Percentiles rank a stretch among this genome's conserved stretches.
phyloP scores from a whole-genome alignment of 2,113 vertebrate species.

The Tamias sibiricus region DNA sequence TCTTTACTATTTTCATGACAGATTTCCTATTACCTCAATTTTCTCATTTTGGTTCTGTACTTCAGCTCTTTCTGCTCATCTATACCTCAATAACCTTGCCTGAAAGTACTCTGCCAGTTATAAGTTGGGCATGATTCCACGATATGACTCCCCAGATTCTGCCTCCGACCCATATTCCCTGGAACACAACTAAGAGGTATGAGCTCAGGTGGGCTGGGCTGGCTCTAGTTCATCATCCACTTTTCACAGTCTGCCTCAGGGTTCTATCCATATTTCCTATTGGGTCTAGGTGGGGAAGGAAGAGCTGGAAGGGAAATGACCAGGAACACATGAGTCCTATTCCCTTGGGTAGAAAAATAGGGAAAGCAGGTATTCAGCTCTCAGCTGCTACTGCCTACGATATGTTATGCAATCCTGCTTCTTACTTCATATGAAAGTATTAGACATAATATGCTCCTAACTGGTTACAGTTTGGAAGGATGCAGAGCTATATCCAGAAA shows the following conservation, averaged over 20 bases:
- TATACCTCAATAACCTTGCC: not conserved
- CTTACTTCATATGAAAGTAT: not conserved
- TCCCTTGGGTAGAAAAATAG: not conserved
- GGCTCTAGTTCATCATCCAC: not conserved
- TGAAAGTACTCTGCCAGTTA: not conserved
- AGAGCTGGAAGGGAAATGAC: not conserved
- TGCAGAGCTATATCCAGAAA: not conserved
- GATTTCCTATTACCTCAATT: not conserved
- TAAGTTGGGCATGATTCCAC: not conserved
- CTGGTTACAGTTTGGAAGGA: not conserved
- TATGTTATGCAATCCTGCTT: not conserved
- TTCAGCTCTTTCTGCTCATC: not conserved
- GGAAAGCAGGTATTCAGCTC: no score
- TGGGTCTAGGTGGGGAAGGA: not conserved
- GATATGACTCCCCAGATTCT: not conserved
- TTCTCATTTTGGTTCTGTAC: not conserved
- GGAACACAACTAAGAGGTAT: not conserved
- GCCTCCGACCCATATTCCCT: not conserved
- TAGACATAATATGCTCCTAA: not conserved
- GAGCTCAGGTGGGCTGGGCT: not conserved
- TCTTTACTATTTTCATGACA: not conserved
- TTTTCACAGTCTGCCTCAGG: not conserved
- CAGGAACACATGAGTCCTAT: not conserved
- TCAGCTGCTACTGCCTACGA: not conserved
- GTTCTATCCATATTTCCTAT: not conserved